Evolutionary conservation across 2,888 invertebrate species (phyloP), one percentile per base, ranked within the genome.

Genomic region (Argyra leucocephala): DNA sequence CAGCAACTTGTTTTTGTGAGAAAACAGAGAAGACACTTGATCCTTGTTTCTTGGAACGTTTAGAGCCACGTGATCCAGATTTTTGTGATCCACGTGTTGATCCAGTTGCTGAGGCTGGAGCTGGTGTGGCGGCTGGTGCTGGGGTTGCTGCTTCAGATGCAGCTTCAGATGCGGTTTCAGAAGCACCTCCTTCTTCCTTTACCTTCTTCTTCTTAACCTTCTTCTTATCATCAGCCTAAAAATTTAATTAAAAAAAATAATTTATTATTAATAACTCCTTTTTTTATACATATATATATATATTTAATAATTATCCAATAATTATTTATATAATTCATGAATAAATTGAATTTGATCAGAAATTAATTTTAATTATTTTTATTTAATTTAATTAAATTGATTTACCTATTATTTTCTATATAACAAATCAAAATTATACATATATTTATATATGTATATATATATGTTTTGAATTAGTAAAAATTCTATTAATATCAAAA

Each of bases 11-110:
- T 83, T 90, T 90, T 84, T 94, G 94, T 75, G 93, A 89, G 88
- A 96, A 95, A 90, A 94, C 93, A 78, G 94, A 93, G 87, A 95
- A 95, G 81, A 95, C 94, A 83, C 93, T 94, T 84, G 93, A 93
- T 75, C 94, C 94, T 79, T 91, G 87, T 80, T 93, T 88, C 83
- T 93, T 93, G 75, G 90, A 90, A 80, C 85, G 87, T 72, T 74
- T 78, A 68, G 79, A 80, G 71, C 80, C 80, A 69, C 80, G 76
- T 67, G 84, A 84, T 80, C 87, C 88, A 74, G 86, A 85, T 26
- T 61, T 61, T 24, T 61, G 61, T 81, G 90, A 91, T 74, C 92
- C 90, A 73, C 91, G 88, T 75, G 91, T 90, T 71, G 90, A 90
- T 74, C 88, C 87, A 77, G 91, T 85, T 73, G 85, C 85, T 69